Base-by-base conservation (phyloP, 1,140 invertebrate genomes). In the Myzus persicae region DNA sequence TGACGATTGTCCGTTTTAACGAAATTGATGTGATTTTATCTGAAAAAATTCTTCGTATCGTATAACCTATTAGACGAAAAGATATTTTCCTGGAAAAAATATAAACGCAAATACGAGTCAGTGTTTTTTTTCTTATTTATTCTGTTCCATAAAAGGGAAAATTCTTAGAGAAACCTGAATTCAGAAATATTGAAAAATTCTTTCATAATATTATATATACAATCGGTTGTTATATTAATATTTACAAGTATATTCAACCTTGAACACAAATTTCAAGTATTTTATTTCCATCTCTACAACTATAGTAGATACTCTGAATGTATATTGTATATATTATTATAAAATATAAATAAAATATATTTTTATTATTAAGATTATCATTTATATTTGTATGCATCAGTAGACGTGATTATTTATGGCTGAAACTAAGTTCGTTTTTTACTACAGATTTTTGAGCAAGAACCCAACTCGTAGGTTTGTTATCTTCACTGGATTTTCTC, bases 91-190 rank as follows among this genome's bases (percentile, higher is more conserved):
- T 42, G 38, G 26, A 26, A 85, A 82, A 48, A 88, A n/a, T n/a
- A 48, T 88, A 36, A 88, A n/a, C 85, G n/a, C 59, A 76, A 76
- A 76, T 76, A n/a, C 59, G 59, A 76, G 14, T n/a, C 5, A n/a
- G 59, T 18, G 20, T 76, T 67, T 76, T 67, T 36, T 76, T n/a
- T 76, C 31, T 76, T 76, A 76, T 76, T 76, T 76, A 76, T 76
- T 76, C 20, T 8, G 31, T 46, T 88, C 87, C 46, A 11, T 88
- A 88, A 88, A 88, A 88, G 87, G 87, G n/a, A 48, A 88, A 88
- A 88, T 88, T 51, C 46, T 20, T 88, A n/a, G 44, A 88, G 87
- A 88, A 88, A 88, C 87, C 87, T 51, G 87, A 88, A 48, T 88
- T 88, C 87, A 88, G 87, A 88, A 46, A n/a, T 48, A 88, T 51